Percentiles rank a stretch among this genome's conserved stretches.
Conservation (phyloP, 2,797 vertebrate genomes). For the Centropyge bicolor region DNA sequence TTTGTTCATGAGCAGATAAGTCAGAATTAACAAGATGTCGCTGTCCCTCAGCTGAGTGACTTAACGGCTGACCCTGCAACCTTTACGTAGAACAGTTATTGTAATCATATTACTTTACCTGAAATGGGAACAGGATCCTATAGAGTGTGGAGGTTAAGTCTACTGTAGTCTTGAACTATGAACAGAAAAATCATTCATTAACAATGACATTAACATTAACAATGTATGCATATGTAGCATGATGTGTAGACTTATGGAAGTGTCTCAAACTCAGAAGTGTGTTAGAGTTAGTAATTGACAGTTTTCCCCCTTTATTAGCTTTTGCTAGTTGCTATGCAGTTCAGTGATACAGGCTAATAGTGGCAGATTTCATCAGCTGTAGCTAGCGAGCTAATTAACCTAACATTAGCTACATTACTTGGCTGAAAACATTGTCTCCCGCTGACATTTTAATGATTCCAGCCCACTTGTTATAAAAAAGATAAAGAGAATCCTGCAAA, state of each 20-base stretch:
- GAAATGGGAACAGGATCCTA: conserved; percentile 15
- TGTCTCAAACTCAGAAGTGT: not conserved
- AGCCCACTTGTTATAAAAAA: not conserved
- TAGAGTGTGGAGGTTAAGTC: conserved; percentile 6
- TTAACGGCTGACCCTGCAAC: conserved; percentile 30
- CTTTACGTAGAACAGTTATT: conserved; percentile 15
- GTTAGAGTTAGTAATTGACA: not conserved
- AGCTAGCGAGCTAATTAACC: not conserved
- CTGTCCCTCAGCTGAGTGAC: conserved; percentile 13
- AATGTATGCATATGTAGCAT: not conserved
- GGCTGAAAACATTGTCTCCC: not conserved
- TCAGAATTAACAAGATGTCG: conserved; percentile 41
- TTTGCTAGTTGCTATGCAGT: not conserved
- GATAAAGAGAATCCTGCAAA: not conserved
- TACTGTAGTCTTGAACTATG: not conserved
- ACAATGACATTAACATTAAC: conserved; percentile 31
- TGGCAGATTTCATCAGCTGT: not conserved
- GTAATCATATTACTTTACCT: conserved; percentile 26
- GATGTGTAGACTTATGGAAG: not conserved
- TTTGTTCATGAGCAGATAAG: conserved; percentile 34
- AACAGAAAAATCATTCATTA: conserved; percentile 22
- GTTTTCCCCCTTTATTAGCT: not conserved
- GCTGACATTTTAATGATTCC: not conserved
- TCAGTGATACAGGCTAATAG: not conserved
- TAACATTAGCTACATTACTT: not conserved